Conservation (phyloP, 2,797 vertebrate species). For the Neostethus bicornis region DNA sequence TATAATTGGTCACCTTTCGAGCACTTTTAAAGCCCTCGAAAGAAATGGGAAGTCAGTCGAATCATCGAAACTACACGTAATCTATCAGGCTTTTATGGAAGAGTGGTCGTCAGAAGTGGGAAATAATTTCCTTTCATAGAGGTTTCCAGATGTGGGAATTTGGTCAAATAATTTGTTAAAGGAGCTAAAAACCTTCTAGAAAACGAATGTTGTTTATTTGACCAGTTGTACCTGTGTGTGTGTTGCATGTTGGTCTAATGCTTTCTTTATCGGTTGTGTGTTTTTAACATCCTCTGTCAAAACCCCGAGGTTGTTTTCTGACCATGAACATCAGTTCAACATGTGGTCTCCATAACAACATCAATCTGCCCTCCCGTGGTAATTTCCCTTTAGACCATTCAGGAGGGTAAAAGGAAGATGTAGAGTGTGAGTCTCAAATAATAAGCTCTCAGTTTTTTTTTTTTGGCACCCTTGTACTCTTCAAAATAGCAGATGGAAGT, state of each 20-base stretch:
- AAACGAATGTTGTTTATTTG: too few relatives aligned
- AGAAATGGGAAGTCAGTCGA: not conserved
- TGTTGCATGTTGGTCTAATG: too few relatives aligned
- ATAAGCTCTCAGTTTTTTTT: slow-evolving; percentile 16
- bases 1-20: not conserved
- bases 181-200: too few relatives aligned
- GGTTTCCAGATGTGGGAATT: not conserved
- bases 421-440: slow-evolving; percentile 9
- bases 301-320: slow-evolving; percentile 6
- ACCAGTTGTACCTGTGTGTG: too few relatives aligned
- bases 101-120: slow-evolving; percentile 2
- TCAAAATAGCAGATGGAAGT: slow-evolving; percentile 28
- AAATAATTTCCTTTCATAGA: not conserved
- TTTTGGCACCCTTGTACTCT: slow-evolving; percentile 42
- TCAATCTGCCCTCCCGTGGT: slow-evolving; percentile 31
- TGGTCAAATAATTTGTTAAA: too few relatives aligned
- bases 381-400: slow-evolving; percentile 6
- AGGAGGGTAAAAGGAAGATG: slow-evolving; percentile 2
- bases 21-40: not conserved
- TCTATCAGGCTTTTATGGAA: not conserved
- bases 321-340: slow-evolving; percentile 25
- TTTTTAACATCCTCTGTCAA: too few relatives aligned
- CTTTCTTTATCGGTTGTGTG: too few relatives aligned
- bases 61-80: slow-evolving; percentile 1
- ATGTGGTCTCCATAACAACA: slow-evolving; percentile 54